Evolutionary conservation across 1,140 invertebrate genomes (phyloP).

Genomic region (Hestina assimilis): DNA sequence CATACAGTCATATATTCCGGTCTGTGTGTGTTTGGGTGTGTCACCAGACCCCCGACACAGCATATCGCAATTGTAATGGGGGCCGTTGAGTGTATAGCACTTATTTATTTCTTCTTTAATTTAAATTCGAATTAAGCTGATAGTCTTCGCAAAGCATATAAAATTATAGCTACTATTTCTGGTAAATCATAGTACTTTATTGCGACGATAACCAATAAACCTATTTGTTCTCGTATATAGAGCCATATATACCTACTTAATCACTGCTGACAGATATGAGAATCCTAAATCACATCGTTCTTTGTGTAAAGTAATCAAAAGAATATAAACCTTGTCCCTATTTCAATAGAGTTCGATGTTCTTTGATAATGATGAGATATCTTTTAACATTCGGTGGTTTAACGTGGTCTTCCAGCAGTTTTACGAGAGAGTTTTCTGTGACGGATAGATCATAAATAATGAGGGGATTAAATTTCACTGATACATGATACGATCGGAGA

Average conservation of each 20-base stretch:
- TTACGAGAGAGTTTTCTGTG: slow-evolving; percentile 46
- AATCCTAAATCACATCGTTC: slow-evolving; percentile 61
- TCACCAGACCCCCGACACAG: too few relatives aligned
- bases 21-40: too few relatives aligned
- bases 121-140: neutral
- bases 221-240: slow-evolving; percentile 64
- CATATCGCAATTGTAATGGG: too few relatives aligned
- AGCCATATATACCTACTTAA: slow-evolving; percentile 68
- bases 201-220: slow-evolving; percentile 66
- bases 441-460: slow-evolving; percentile 51
- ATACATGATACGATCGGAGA: slow-evolving; percentile 13
- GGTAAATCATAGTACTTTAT: slow-evolving; percentile 39
- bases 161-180: neutral
- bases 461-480: slow-evolving; percentile 19
- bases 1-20: too few relatives aligned
- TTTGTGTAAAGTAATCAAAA: slow-evolving; percentile 35
- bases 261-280: slow-evolving; percentile 61
- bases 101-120: too few relatives aligned
- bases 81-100: too few relatives aligned
- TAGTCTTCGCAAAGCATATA: slow-evolving; percentile 6
- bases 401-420: slow-evolving; percentile 44
- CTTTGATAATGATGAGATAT: neutral
- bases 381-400: slow-evolving; percentile 32
- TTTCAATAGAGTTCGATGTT: neutral
- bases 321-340: neutral